Evolutionary conservation across 1,140 invertebrate genomes (phyloP), one percentile per base, ranked within the genome.

Genomic region (Drosophila jambulina): DNA sequence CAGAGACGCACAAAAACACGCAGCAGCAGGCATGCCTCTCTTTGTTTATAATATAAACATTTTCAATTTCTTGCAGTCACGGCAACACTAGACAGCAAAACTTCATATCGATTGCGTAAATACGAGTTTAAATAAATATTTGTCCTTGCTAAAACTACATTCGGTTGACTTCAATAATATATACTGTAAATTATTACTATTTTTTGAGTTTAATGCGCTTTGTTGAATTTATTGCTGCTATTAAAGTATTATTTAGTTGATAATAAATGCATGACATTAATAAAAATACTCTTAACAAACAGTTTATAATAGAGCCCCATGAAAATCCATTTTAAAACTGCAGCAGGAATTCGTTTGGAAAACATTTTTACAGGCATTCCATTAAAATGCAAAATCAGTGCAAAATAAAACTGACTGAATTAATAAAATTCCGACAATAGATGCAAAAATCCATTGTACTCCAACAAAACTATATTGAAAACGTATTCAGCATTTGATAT

Each of bases 31-130:
- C 65, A 61, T 23, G 60, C 46, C 29, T 29, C 48, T 27, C 71
- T 71, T 88, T 87, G 84, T 84, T 88, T 87, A 84, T 87, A 84
- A 88, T 87, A 88, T 88, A 87, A 87, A 87, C 84, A 87, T 87
- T 83, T 82, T 78, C 84, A 74, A 75, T 84, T 78, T 74, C 77
- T 80, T 83, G 62, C 82, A 80, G 68, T 53, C 53, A 51, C 15
- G 12, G 12, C 21, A 53, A 76, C 83, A 86, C 79, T 76, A 27
- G 27, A 13, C 82, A 58, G 49, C 83, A 56, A 60, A 75, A 64
- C 38, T 58, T 21, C 10, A 1, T 40, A 23, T 10, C 3, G 6
- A 34, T 23, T 17, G 48, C 4, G 10, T 19, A 13, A 54, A 12
- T 32, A 2, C 7, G 34, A 21, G 13, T 53, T 34, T 3, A 34